Evolutionary conservation across 2,113 vertebrate genomes (phyloP).

Genomic region (Zingel zingel): DNA sequence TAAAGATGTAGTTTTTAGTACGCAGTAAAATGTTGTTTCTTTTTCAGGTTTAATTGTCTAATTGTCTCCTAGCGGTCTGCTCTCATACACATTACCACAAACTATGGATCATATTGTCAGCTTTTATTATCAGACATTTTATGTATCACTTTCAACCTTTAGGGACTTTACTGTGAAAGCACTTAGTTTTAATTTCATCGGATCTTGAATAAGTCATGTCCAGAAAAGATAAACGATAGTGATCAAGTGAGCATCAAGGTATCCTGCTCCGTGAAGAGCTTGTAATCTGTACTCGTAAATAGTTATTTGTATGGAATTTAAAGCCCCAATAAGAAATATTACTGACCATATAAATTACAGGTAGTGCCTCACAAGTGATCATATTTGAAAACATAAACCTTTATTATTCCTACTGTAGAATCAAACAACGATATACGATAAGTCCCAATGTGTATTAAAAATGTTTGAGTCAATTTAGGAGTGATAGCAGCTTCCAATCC

Average conservation of each 20-base stretch:
- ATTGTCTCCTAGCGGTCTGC: background rate
- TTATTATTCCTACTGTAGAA: background rate
- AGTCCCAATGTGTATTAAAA: background rate
- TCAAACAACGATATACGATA: background rate
- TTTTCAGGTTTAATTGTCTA: constrained; percentile 23
- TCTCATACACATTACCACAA: background rate
- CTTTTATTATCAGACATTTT: constrained; percentile 19
- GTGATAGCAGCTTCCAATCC: background rate
- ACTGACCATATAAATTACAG: background rate
- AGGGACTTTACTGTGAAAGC: constrained; percentile 24
- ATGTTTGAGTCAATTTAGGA: background rate
- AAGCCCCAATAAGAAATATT: background rate
- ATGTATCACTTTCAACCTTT: constrained; percentile 21
- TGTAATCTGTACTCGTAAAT: background rate
- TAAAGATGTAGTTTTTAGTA: constrained; percentile 34
- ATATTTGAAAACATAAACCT: background rate
- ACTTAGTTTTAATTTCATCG: constrained; percentile 13
- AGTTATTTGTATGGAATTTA: background rate
- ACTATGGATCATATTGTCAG: constrained; percentile 37
- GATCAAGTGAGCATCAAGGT: constrained; percentile 7
- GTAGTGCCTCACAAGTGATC: background rate
- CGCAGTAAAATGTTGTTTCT: constrained; percentile 10
- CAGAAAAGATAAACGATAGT: constrained; percentile 1
- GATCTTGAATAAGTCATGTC: constrained; percentile 5
- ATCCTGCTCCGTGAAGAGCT: background rate